These are phyloP conservation scores for Enteromius afrohamiltoni DNA, from an alignment of 2,797 vertebrate genomes.

Conservation along the genomic window DNA sequence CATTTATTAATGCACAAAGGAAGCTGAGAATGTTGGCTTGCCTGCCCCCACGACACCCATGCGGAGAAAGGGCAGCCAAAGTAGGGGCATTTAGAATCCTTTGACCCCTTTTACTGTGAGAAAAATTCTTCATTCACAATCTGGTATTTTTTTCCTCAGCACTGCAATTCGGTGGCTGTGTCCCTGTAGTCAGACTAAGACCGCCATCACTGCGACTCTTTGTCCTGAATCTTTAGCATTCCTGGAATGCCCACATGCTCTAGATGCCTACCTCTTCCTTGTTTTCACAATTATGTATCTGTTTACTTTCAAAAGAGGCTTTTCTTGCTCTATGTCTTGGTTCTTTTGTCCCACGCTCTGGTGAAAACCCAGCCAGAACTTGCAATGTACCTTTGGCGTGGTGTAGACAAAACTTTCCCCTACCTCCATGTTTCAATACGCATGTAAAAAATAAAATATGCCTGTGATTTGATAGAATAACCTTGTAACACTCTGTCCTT, in stretches of 20 bases:
- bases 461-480: not conserved
- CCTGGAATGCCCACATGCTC: slow-evolving; percentile 93
- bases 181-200: slow-evolving; percentile 72
- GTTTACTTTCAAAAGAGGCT: slow-evolving; percentile 92
- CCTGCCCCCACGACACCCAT: slow-evolving; percentile 70
- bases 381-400: slow-evolving; percentile 55
- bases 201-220: slow-evolving; percentile 82
- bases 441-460: not conserved
- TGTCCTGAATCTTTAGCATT: slow-evolving; percentile 87
- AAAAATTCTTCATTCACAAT: slow-evolving; percentile 80
- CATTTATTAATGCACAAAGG: slow-evolving; percentile 67
- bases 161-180: slow-evolving; percentile 67
- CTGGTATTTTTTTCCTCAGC: slow-evolving; percentile 71
- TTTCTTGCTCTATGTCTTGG: slow-evolving; percentile 79
- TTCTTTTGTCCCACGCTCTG: slow-evolving; percentile 80
- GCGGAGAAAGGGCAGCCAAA: slow-evolving; percentile 75
- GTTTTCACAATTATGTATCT: slow-evolving; percentile 97
- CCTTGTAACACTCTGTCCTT: too few species aligned
- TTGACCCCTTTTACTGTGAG: slow-evolving; percentile 80
- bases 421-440: not conserved
- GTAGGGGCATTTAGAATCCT: slow-evolving; percentile 71
- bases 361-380: slow-evolving; percentile 72
- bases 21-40: slow-evolving; percentile 70
- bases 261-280: slow-evolving; percentile 93
- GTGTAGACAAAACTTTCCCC: not conserved